phyloP scores from a whole-genome alignment of 2,113 vertebrate species.

The Dicentrarchus labrax region DNA sequence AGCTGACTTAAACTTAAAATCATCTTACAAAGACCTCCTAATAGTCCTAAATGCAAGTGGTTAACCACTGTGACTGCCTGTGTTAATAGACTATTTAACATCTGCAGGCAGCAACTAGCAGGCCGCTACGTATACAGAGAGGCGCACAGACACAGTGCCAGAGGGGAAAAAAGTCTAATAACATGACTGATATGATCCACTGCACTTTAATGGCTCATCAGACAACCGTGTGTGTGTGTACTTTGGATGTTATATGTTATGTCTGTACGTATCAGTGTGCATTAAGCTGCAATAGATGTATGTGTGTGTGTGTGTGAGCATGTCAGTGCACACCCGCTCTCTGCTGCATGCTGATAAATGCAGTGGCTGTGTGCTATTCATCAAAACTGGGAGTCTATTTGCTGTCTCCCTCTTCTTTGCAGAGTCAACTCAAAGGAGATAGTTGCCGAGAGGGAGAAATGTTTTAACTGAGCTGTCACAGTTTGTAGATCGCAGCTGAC shows the following conservation, averaged over 20 bases:
- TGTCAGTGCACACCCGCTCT: slow-evolving; percentile 5
- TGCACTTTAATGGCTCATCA: slow-evolving; percentile 24
- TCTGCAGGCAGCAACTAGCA: slow-evolving; percentile 12
- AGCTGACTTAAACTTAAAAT: neutral
- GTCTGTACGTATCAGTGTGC: neutral
- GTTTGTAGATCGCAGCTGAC: slow-evolving; percentile 1
- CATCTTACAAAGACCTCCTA: neutral
- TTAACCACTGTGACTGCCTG: neutral
- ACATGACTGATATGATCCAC: slow-evolving; percentile 37
- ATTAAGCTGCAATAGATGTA: neutral
- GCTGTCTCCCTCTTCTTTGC: slow-evolving; percentile 7
- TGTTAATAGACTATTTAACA: slow-evolving; percentile 10
- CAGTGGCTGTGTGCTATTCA: slow-evolving; percentile 3
- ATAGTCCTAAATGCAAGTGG: neutral
- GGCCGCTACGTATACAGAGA: neutral
- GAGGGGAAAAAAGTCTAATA: slow-evolving; percentile 23
- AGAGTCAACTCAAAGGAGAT: slow-evolving; percentile 9
- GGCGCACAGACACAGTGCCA: slow-evolving; percentile 3
- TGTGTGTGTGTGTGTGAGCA: neutral
- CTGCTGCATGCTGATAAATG: slow-evolving; percentile 39
- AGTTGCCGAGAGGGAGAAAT: slow-evolving; percentile 8
- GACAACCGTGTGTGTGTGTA: neutral
- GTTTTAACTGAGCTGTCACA: slow-evolving; percentile 25
- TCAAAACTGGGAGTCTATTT: slow-evolving; percentile 24
- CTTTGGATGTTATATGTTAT: neutral